A percentile compares a stretch with the other conserved stretches of the same genome.
Evolutionary conservation across 2,113 vertebrate species (phyloP).

Genomic region (Colinus virginianus): DNA sequence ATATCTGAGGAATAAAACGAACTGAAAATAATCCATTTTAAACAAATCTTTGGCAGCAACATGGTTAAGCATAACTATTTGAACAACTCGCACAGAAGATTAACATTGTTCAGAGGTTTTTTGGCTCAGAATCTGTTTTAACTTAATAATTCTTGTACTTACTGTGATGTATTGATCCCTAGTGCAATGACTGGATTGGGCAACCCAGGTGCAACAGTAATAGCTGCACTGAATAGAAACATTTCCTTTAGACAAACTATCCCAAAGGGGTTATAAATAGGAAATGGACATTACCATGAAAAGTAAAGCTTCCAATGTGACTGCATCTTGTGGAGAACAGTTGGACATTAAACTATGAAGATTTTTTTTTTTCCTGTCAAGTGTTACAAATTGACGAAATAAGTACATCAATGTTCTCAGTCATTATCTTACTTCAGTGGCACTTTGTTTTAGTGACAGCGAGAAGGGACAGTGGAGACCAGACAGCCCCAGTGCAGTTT

Average conservation of each 20-base stretch:
- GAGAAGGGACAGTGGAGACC: conserved; percentile 89
- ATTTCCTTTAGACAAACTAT: conserved; percentile 98
- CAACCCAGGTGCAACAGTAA: conserved; percentile 96
- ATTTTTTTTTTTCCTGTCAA: conserved; percentile 93
- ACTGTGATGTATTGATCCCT: conserved; percentile 93
- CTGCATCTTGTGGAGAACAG: conserved; percentile 87
- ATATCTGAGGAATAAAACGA: conserved; percentile 59
- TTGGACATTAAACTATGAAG: conserved; percentile 92
- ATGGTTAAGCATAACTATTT: conserved; percentile 78
- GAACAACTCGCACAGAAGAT: conserved; percentile 84
- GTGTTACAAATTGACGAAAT: conserved; percentile 96
- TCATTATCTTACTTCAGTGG: conserved; percentile 94
- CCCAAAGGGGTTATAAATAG: conserved; percentile 96
- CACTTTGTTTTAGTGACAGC: conserved; percentile 96
- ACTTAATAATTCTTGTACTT: conserved; percentile 87
- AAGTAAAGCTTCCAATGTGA: conserved; percentile 88
- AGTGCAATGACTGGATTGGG: conserved; percentile 86
- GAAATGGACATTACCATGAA: conserved; percentile 89
- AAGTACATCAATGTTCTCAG: conserved; percentile 93
- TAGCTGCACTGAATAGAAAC: conserved; percentile 97
- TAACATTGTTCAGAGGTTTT: conserved; percentile 85
- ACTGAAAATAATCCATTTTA: conserved; percentile 71
- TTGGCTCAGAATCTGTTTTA: conserved; percentile 82
- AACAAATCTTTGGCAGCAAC: conserved; percentile 82
- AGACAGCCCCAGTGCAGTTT: conserved; percentile 91